These are phyloP conservation scores for Anagyrus pseudococci DNA, from an alignment of 2,888 invertebrate genomes.

Conservation along the genomic window DNA sequence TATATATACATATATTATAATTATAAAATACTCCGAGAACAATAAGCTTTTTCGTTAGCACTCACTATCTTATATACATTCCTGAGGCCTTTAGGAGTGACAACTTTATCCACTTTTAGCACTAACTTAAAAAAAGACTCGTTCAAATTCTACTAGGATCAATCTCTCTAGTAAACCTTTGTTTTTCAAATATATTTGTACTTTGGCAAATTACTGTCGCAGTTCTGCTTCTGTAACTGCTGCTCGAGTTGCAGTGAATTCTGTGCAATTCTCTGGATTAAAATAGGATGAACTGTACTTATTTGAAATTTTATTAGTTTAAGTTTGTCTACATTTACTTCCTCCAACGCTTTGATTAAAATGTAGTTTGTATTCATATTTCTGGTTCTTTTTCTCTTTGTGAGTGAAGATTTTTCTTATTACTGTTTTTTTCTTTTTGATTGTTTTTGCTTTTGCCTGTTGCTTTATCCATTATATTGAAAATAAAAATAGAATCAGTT, in stretches of 20 bases:
- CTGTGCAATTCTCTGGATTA: constrained; percentile 21
- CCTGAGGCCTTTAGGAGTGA: constrained; percentile 47
- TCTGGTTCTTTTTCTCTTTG: constrained; percentile 12
- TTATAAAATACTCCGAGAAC: no score
- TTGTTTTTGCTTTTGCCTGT: constrained; percentile 8
- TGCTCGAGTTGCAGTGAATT: constrained; percentile 37
- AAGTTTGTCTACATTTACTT: constrained; percentile 10
- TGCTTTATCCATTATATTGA: constrained; percentile 27
- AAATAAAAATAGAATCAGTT: no score
- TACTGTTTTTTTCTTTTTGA: constrained; percentile 8
- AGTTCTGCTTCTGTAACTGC: constrained; percentile 43
- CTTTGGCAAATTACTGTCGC: constrained; percentile 48
- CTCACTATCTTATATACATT: constrained; percentile 44
- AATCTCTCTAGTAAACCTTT: constrained; percentile 40
- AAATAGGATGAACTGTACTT: constrained; percentile 16
- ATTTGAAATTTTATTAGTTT: constrained; percentile 31
- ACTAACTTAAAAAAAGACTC: constrained; percentile 46
- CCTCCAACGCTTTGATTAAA: neutral
- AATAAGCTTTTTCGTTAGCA: constrained; percentile 48
- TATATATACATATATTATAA: no score
- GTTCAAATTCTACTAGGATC: constrained; percentile 41
- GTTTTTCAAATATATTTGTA: constrained; percentile 33
- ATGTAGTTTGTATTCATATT: constrained; percentile 19
- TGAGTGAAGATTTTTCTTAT: constrained; percentile 23
- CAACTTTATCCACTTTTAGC: constrained; percentile 45